Percentiles rank a stretch among this genome's conserved stretches.
These are phyloP conservation scores for Andrena trimmerana DNA, from an alignment of 2,888 invertebrate species.

Conservation along the genomic window DNA sequence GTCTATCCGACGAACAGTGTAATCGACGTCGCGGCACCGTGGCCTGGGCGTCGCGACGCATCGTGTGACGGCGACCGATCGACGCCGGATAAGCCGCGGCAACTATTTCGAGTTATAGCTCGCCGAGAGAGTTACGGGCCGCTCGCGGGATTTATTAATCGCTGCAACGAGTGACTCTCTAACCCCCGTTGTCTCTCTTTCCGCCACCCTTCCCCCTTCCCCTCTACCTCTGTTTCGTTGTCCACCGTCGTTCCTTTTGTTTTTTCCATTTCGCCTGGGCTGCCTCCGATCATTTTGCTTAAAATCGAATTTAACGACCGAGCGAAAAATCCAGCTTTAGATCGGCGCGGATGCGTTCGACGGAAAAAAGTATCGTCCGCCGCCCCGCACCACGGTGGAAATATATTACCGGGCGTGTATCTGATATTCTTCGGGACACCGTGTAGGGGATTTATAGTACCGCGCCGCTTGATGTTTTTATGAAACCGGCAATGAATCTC, in stretches of 20 bases:
- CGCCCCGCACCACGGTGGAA: conserved; percentile 9
- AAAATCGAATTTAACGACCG: conserved; percentile 56
- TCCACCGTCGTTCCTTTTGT: background rate
- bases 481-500: conserved; percentile 30
- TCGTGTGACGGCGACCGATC: conserved; percentile 76
- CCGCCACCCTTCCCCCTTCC: background rate
- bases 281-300: conserved; percentile 38
- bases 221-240: background rate
- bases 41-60: conserved; percentile 57
- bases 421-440: conserved; percentile 47
- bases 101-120: conserved; percentile 78
- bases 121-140: conserved; percentile 70
- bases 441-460: conserved; percentile 40
- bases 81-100: conserved; percentile 77
- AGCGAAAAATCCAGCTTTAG: conserved; percentile 32
- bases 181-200: conserved; percentile 3
- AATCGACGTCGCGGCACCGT: conserved; percentile 30
- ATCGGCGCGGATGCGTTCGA: conserved; percentile 1
- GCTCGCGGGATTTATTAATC: conserved; percentile 76
- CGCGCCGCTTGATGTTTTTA: conserved; percentile 24
- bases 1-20: conserved; percentile 33
- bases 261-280: background rate
- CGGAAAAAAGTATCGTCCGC: conserved; percentile 16
- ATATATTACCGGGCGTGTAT: conserved; percentile 46
- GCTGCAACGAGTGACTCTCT: conserved; percentile 49